These are phyloP conservation scores for Falco punctatus DNA, from an alignment of 2,113 vertebrate species.

Conservation along the genomic window DNA sequence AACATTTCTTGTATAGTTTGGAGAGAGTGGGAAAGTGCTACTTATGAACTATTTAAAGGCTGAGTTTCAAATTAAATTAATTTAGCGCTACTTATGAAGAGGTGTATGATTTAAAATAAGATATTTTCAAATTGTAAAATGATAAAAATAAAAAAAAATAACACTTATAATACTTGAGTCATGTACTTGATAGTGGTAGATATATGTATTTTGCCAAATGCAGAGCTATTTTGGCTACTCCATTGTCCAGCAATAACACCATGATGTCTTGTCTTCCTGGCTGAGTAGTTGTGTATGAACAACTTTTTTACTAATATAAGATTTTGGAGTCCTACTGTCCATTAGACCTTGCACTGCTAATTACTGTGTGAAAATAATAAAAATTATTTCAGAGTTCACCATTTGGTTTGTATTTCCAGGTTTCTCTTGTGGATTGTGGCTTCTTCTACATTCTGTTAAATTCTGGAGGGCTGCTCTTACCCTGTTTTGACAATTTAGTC, in stretches of 20 bases:
- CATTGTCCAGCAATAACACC: neutral
- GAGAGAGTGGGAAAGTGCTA: neutral
- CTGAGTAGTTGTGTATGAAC: neutral
- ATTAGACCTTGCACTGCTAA: neutral
- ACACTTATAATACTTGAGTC: neutral
- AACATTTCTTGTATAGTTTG: neutral
- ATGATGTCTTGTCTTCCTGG: neutral
- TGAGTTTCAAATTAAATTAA: neutral
- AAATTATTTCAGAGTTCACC: neutral
- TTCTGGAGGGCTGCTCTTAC: neutral
- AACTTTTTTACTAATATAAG: neutral
- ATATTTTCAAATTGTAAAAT: neutral
- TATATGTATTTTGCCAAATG: neutral
- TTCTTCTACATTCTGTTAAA: neutral
- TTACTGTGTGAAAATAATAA: neutral
- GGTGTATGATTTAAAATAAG: neutral
- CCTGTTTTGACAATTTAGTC: neutral
- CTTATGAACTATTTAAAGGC: neutral
- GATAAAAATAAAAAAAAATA: neutral
- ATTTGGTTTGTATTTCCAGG: neutral
- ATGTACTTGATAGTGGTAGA: neutral
- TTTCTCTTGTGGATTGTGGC: neutral
- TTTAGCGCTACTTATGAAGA: neutral
- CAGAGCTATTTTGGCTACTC: neutral
- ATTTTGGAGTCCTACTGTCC: neutral